phyloP scores from a whole-genome alignment of 2,888 invertebrate genomes.

The Pilophorus perplexus region DNA sequence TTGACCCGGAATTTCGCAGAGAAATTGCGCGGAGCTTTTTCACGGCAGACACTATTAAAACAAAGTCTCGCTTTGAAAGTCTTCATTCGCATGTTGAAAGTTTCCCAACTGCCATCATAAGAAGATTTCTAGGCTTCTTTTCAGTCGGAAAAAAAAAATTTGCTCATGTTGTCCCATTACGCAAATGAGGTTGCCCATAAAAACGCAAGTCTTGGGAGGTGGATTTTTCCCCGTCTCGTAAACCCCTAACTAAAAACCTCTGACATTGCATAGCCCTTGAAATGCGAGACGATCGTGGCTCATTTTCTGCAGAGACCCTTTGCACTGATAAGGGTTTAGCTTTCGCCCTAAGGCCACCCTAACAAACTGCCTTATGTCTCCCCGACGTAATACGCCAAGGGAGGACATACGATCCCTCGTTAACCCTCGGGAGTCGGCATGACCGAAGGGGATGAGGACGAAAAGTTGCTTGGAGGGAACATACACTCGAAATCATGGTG shows the following conservation, averaged over 20 bases:
- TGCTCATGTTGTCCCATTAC: not conserved
- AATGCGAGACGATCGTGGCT: not conserved
- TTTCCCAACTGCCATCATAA: too few species aligned
- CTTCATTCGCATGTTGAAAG: too few species aligned
- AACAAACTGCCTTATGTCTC: not conserved
- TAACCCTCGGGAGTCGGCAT: not conserved
- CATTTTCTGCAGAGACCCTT: not conserved
- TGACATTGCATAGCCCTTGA: not conserved
- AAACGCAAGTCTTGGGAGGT: not conserved
- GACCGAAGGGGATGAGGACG: too few species aligned
- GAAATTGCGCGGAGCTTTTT: too few species aligned
- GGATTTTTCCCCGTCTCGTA: not conserved
- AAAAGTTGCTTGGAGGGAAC: too few species aligned
- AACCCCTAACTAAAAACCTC: not conserved
- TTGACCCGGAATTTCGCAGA: too few species aligned
- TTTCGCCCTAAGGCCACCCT: not conserved
- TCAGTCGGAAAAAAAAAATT: not conserved
- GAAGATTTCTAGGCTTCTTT: not conserved
- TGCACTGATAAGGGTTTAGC: not conserved
- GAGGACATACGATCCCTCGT: not conserved
- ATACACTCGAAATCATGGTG: too few species aligned
- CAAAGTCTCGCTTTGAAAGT: too few species aligned
- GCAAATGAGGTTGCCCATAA: not conserved
- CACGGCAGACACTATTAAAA: too few species aligned
- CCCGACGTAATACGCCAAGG: not conserved